These are phyloP conservation scores for Chalcosyrphus nemorum DNA, from an alignment of 2,888 invertebrate species.

Conservation along the genomic window DNA sequence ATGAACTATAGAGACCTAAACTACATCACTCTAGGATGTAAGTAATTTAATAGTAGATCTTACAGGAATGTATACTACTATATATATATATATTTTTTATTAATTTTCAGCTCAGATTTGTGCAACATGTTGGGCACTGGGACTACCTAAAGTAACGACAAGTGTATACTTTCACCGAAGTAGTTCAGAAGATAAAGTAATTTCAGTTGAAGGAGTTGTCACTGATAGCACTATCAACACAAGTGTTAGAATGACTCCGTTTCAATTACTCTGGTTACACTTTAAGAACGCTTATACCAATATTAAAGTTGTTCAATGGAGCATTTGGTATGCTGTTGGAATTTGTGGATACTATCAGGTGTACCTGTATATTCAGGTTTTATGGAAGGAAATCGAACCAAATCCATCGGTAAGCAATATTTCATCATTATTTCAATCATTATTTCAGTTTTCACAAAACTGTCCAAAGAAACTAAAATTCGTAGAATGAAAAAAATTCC, in stretches of 20 bases:
- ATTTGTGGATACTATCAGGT: conserved; percentile 89
- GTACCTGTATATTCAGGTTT: conserved; percentile 87
- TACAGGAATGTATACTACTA: too few relatives aligned
- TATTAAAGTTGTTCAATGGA: conserved; percentile 87
- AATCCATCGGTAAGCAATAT: conserved; percentile 15
- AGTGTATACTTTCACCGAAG: conserved; percentile 86
- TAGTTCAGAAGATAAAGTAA: conserved; percentile 35
- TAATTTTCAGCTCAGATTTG: conserved; percentile 83
- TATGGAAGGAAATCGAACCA: conserved; percentile 85
- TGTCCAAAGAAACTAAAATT: too few relatives aligned
- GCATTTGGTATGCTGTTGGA: conserved; percentile 89
- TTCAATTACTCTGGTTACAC: conserved; percentile 84
- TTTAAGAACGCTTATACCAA: conserved; percentile 85
- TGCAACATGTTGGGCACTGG: conserved; percentile 85
- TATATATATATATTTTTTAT: conserved; percentile 1
- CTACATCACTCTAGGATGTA: conserved; percentile 86
- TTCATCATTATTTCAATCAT: too few relatives aligned
- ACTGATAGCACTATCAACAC: conserved; percentile 78
- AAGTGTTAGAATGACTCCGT: conserved; percentile 63
- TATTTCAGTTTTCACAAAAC: too few relatives aligned
- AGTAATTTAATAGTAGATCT: conserved; percentile 63
- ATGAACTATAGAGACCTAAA: conserved; percentile 87
- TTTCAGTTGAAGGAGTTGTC: neutral
- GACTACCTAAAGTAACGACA: conserved; percentile 85
- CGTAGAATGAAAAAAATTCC: too few relatives aligned